A percentile compares a stretch with the other conserved stretches of the same genome.
These are phyloP conservation scores for Polydrusus tereticollis DNA, from an alignment of 2,888 invertebrate genomes.

Conservation along the genomic window DNA sequence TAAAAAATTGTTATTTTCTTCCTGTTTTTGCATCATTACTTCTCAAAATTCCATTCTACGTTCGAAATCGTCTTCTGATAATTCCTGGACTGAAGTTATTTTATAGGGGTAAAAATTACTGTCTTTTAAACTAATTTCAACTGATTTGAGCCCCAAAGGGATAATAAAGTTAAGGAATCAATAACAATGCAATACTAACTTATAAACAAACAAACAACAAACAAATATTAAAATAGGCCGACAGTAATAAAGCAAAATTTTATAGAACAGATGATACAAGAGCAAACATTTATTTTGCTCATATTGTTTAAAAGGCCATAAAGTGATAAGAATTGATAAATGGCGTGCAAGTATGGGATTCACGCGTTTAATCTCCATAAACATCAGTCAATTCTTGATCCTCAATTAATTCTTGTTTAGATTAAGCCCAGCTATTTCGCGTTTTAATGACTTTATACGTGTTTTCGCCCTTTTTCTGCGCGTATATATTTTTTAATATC, in stretches of 20 bases:
- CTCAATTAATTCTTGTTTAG: constrained; percentile 42
- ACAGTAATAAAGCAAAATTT: constrained; percentile 4
- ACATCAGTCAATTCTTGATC: constrained; percentile 46
- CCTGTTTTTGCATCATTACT: no score
- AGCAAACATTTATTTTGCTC: constrained; percentile 35
- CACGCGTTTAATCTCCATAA: constrained; percentile 39
- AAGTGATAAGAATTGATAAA: constrained; percentile 42
- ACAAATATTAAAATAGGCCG: background rate
- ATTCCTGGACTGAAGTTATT: no score
- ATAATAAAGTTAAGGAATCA: no score
- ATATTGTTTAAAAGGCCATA: constrained; percentile 33
- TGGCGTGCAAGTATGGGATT: constrained; percentile 35
- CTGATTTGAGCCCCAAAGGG: no score
- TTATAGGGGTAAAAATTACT: no score
- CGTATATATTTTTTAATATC: background rate
- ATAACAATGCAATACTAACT: no score
- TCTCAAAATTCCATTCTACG: no score
- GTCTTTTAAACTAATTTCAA: no score
- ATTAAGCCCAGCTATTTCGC: background rate
- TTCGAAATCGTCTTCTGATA: no score
- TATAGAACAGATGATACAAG: constrained; percentile 23
- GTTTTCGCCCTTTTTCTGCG: constrained; percentile 1
- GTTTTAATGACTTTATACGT: constrained; percentile 17
- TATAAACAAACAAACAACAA: no score
- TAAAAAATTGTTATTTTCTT: no score